phyloP scores from a whole-genome alignment of 2,113 vertebrate species.

The Tachysurus fulvidraco region DNA sequence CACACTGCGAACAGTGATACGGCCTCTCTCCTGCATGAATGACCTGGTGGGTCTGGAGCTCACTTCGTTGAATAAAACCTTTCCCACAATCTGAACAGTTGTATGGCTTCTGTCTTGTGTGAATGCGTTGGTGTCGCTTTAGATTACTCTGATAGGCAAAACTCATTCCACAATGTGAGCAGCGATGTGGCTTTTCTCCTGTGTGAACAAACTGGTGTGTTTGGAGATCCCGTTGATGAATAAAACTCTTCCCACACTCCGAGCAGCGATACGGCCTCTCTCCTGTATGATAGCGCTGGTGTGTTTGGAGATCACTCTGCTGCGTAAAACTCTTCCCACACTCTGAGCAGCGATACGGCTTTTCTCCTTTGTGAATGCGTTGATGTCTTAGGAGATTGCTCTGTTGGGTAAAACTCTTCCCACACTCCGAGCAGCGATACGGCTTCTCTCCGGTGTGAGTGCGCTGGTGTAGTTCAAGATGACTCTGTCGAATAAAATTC shows the following conservation, averaged over 20 bases:
- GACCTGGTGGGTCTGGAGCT: not conserved
- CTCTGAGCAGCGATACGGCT: not conserved
- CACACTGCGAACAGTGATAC: not conserved
- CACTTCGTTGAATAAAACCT: not conserved
- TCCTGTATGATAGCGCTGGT: not conserved
- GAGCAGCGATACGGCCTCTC: not conserved
- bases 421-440: not conserved
- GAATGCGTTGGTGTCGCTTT: not conserved
- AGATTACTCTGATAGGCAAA: not conserved
- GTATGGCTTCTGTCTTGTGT: not conserved
- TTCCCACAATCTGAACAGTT: not conserved
- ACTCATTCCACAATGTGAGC: not conserved
- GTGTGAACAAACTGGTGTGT: not conserved
- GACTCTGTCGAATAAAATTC: not conserved
- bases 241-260: not conserved
- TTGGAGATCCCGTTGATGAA: not conserved
- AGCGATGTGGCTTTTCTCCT: not conserved
- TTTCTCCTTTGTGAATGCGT: not conserved
- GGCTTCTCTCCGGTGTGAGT: not conserved
- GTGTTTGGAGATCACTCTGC: not conserved
- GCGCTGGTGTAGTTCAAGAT: not conserved
- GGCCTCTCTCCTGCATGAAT: not conserved
- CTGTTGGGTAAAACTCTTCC: not conserved
- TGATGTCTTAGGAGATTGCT: not conserved
- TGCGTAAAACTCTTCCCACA: not conserved